Percentiles rank a stretch among this genome's conserved stretches.
Conservation (phyloP, 2,113 vertebrate species). For the Lucifuga dentata region DNA sequence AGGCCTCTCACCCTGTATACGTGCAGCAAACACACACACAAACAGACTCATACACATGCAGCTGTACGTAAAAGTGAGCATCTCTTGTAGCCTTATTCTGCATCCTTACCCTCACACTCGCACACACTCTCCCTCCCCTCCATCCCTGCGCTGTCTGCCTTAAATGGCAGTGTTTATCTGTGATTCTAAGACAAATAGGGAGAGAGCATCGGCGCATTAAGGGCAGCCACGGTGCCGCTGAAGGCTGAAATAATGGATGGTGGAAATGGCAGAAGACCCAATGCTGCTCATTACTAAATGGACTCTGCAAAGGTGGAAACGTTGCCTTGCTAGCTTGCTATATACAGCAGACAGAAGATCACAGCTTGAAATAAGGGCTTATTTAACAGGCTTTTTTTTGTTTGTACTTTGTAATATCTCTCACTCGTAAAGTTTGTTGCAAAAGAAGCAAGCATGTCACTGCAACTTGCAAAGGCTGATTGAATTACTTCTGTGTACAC, state of each 20-base stretch:
- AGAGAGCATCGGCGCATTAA: slow-evolving; percentile 74
- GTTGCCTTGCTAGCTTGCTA: slow-evolving; percentile 33
- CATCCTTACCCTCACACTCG: neutral
- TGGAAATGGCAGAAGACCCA: slow-evolving; percentile 67
- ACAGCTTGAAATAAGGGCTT: slow-evolving; percentile 37
- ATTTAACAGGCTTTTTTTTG: slow-evolving; percentile 53
- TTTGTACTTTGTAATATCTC: slow-evolving; percentile 32
- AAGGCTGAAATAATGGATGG: slow-evolving; percentile 78
- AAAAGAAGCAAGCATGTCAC: slow-evolving; percentile 39
- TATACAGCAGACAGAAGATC: slow-evolving; percentile 40
- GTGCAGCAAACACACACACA: slow-evolving; percentile 31
- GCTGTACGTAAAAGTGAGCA: slow-evolving; percentile 18
- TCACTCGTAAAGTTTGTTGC: slow-evolving; percentile 31
- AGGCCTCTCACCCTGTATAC: slow-evolving; percentile 31
- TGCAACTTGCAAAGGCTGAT: slow-evolving; percentile 61
- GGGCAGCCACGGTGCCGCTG: slow-evolving; percentile 45
- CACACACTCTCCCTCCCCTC: slow-evolving; percentile 23
- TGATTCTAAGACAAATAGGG: slow-evolving; percentile 75
- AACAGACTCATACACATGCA: slow-evolving; percentile 47
- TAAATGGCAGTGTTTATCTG: slow-evolving; percentile 77
- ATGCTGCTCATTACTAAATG: slow-evolving; percentile 76
- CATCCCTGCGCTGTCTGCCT: slow-evolving; percentile 51
- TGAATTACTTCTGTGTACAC: slow-evolving; percentile 34
- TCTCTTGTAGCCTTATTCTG: neutral
- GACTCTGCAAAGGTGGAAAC: slow-evolving; percentile 67